These are phyloP conservation scores for Gymnoscopelus braueri DNA, from an alignment of 2,797 vertebrate species.

Conservation along the genomic window DNA sequence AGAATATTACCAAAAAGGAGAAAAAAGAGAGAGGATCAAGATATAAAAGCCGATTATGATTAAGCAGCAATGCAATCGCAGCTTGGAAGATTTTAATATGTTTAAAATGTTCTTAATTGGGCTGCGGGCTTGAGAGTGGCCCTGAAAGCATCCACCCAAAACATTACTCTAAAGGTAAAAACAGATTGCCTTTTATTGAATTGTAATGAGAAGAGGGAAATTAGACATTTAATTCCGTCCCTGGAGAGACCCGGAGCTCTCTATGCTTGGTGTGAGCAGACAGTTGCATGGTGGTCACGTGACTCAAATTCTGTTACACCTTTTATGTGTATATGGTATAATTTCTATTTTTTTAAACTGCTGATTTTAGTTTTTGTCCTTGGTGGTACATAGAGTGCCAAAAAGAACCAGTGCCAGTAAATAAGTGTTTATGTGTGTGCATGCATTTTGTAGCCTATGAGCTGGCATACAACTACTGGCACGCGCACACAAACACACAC, in stretches of 20 bases:
- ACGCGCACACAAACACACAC: slow-evolving; percentile 14
- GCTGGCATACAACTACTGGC: slow-evolving; percentile 13
- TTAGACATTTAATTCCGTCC: slow-evolving; percentile 78
- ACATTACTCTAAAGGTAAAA: slow-evolving; percentile 80
- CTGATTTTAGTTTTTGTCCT: slow-evolving; percentile 51
- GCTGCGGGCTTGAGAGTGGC: slow-evolving; percentile 70
- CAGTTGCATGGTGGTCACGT: slow-evolving; percentile 64
- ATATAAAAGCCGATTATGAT: slow-evolving; percentile 77
- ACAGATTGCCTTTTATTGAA: slow-evolving; percentile 81
- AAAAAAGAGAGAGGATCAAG: slow-evolving; percentile 50
- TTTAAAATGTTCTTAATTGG: slow-evolving; percentile 81
- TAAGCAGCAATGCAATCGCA: slow-evolving; percentile 72
- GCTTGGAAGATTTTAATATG: slow-evolving; percentile 78
- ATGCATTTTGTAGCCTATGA: slow-evolving; percentile 5
- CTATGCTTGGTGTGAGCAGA: slow-evolving; percentile 56
- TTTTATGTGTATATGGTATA: slow-evolving; percentile 64
- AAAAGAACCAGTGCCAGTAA: slow-evolving; percentile 49
- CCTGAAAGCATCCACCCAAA: slow-evolving; percentile 78
- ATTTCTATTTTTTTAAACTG: too few species aligned
- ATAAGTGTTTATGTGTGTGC: background rate
- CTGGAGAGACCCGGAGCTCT: slow-evolving; percentile 66
- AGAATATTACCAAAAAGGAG: background rate
- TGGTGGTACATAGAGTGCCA: slow-evolving; percentile 47
- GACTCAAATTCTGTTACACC: slow-evolving; percentile 60
- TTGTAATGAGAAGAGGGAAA: slow-evolving; percentile 81